Base-by-base conservation (phyloP, 2,797 vertebrate genomes). In the Argya squamiceps region DNA sequence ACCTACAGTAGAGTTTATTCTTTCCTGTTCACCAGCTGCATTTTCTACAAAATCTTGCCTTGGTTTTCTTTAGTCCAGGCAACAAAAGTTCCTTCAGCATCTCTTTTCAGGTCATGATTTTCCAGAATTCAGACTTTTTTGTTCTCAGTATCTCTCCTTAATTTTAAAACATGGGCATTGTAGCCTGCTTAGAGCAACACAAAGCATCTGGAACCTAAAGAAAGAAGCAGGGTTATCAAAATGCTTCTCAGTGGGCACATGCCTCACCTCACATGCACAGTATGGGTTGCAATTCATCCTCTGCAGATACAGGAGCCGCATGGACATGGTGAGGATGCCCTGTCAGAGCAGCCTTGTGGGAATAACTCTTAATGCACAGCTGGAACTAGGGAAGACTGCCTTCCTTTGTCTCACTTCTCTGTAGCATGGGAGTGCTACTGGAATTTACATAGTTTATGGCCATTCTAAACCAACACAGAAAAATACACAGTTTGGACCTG, bases 261-360 rank as follows among this genome's bases (percentile, higher is more conserved):
- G 49, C 15, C 19, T 84, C 4, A 2, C 19, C 6, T 63, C 17
- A 34, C 0, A 0, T 18, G 36, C 8, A 4, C 24, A 6, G 9
- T 20, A 6, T 49, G 84, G 39, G 9, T 53, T 0, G 0, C 8
- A 44, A 32, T 41, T 53, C 43, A 44, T 37, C 23, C 6, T 14
- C 53, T 70, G 52, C 47, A 58, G 32, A 18, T 18, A 5, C 0
- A 18, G 56, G 26, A 34, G 27, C 59, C 41, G 26, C 29, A 2
- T 12, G 39, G 39, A 12, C 11, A 1, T 34, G 0, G 1, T 16
- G 23, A 43, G 49, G 44, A 19, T 78, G 47, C 16, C 30, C 21
- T 52, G 20, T 36, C 20, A 32, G 47, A 60, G 18, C 30, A 60
- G 30, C 19, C 6, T 5, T 46, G 29, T n/a, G 73, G 36, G 21